Percentiles rank a stretch among this genome's conserved stretches.
phyloP scores from a whole-genome alignment of 2,888 invertebrate species.

The Dione juno region DNA sequence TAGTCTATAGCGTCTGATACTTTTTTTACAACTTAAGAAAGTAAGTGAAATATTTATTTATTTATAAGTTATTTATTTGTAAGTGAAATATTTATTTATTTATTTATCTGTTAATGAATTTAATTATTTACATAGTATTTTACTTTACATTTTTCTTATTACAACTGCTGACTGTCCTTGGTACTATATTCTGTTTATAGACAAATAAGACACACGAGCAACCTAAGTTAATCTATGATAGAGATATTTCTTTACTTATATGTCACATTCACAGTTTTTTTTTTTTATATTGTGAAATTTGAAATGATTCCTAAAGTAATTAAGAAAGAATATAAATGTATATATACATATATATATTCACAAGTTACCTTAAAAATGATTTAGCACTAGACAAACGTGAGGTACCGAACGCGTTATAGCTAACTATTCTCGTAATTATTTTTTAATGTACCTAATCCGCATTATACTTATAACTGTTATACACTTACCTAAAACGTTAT shows the following conservation, averaged over 20 bases:
- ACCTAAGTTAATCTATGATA: neutral
- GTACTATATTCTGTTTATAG: conserved; percentile 10
- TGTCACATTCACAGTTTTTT: conserved; percentile 1
- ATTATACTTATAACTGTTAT: conserved; percentile 63
- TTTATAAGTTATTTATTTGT: too few relatives aligned
- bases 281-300: conserved; percentile 16
- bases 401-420: neutral
- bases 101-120: neutral
- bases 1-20: neutral
- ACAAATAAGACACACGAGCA: neutral
- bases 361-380: conserved; percentile 8
- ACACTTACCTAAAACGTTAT: conserved; percentile 82
- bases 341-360: neutral
- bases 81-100: too few relatives aligned
- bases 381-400: neutral
- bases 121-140: neutral
- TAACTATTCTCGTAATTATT: too few relatives aligned
- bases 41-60: conserved; percentile 5
- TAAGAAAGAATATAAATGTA: neutral
- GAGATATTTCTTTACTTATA: neutral
- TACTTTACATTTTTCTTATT: neutral
- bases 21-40: neutral
- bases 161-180: neutral
- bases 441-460: too few relatives aligned
- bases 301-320: neutral